Conservation (phyloP, 2,888 invertebrate species). For the Lottia scabra region DNA sequence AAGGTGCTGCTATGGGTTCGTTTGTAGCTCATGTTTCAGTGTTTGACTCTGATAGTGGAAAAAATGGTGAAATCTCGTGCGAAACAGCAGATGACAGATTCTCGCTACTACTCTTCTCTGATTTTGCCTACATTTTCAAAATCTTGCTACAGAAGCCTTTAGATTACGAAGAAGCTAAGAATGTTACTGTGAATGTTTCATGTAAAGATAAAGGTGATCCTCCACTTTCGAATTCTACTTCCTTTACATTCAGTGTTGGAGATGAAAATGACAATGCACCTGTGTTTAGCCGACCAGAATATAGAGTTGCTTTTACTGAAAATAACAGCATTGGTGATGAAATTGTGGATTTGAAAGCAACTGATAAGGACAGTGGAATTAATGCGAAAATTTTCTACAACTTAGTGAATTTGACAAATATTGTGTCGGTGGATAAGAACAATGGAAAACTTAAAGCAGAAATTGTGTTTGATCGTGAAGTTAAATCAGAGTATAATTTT, state of each 20-base stretch:
- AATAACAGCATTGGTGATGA: conserved; percentile 13
- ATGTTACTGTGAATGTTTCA: conserved; percentile 30
- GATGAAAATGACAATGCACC: conserved; percentile 42
- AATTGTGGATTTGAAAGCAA: conserved; percentile 25
- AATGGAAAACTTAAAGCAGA: not conserved
- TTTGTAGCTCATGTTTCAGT: conserved; percentile 95
- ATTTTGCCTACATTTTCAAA: conserved; percentile 30
- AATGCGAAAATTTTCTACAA: conserved; percentile 32
- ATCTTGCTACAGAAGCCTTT: conserved; percentile 30
- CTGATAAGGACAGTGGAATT: conserved; percentile 30
- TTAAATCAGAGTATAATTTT: conserved; percentile 83
- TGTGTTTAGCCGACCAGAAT: conserved; percentile 15
- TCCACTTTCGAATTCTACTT: conserved; percentile 21
- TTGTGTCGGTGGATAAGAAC: not conserved
- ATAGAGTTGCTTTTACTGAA: conserved; percentile 4
- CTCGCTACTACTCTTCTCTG: conserved; percentile 26
- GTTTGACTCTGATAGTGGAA: conserved; percentile 50
- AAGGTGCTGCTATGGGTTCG: conserved; percentile 85
- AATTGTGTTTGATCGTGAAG: not conserved
- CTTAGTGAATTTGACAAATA: not conserved
- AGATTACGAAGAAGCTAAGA: conserved; percentile 33
- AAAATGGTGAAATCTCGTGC: conserved; percentile 44
- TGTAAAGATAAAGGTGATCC: conserved; percentile 39
- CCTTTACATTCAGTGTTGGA: conserved; percentile 27
- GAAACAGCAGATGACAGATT: conserved; percentile 30